phyloP scores from a whole-genome alignment of 2,113 vertebrate genomes.

The Leptobrachium ailaonicum region DNA sequence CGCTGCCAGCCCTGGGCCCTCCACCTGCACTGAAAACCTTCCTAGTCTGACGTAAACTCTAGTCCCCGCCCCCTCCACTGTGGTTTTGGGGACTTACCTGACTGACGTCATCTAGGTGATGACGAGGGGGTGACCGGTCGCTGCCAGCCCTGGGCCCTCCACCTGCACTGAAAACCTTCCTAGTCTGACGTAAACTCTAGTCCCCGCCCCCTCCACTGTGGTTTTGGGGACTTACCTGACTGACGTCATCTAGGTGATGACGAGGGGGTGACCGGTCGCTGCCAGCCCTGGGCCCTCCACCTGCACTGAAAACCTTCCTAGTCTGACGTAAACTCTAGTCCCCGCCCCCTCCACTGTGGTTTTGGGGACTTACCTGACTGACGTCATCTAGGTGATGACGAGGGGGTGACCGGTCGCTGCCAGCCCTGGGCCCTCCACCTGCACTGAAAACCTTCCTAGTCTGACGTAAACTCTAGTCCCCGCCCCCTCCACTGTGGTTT shows the following conservation, averaged over 20 bases:
- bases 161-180: constrained; percentile 35
- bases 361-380: constrained; percentile 26
- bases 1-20: constrained; percentile 34
- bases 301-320: constrained; percentile 33
- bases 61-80: neutral
- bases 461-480: constrained; percentile 1
- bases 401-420: constrained; percentile 9
- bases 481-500: neutral
- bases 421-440: constrained; percentile 35
- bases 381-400: constrained; percentile 39
- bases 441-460: constrained; percentile 32
- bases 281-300: constrained; percentile 35
- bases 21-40: constrained; percentile 32
- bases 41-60: constrained; percentile 21
- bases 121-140: neutral
- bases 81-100: constrained; percentile 12
- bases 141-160: constrained; percentile 37
- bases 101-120: constrained; percentile 43
- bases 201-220: neutral
- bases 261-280: constrained; percentile 8
- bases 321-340: constrained; percentile 4
- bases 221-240: constrained; percentile 18
- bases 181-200: constrained; percentile 9
- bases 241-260: constrained; percentile 42
- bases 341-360: neutral